These are phyloP conservation scores for Theristus sp. DNA, from an alignment of 2,888 invertebrate species.

Conservation along the genomic window DNA sequence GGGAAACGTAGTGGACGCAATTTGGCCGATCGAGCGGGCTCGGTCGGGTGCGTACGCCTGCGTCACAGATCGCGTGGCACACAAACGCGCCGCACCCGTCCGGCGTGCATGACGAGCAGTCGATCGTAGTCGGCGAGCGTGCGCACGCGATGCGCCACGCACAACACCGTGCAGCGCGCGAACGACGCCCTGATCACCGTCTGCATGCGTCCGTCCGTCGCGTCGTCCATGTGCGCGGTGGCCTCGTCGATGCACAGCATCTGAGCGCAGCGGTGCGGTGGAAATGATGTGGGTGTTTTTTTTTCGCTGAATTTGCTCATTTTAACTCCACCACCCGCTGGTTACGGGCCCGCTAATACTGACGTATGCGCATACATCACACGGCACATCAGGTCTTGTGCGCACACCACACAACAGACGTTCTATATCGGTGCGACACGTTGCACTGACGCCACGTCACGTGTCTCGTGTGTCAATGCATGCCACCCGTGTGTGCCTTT, in stretches of 20 bases:
- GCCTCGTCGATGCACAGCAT: slow-evolving; percentile 36
- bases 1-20: no score
- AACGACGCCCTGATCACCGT: slow-evolving; percentile 65
- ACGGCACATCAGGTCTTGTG: no score
- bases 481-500: no score
- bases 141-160: slow-evolving; percentile 73
- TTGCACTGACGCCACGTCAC: no score
- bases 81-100: neutral
- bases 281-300: no score
- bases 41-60: neutral
- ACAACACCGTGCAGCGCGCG: slow-evolving; percentile 59
- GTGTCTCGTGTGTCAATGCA: no score
- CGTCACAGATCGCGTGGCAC: neutral
- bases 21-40: neutral
- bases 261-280: slow-evolving; percentile 6
- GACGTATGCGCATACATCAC: no score
- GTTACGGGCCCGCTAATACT: no score
- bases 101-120: neutral
- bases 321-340: no score
- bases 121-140: slow-evolving; percentile 66
- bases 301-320: no score
- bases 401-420: no score
- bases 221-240: slow-evolving; percentile 39
- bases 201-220: slow-evolving; percentile 41
- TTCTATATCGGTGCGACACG: no score